Base-by-base conservation (phyloP, 2,113 vertebrate genomes). In the Eudyptes chrysolophus region DNA sequence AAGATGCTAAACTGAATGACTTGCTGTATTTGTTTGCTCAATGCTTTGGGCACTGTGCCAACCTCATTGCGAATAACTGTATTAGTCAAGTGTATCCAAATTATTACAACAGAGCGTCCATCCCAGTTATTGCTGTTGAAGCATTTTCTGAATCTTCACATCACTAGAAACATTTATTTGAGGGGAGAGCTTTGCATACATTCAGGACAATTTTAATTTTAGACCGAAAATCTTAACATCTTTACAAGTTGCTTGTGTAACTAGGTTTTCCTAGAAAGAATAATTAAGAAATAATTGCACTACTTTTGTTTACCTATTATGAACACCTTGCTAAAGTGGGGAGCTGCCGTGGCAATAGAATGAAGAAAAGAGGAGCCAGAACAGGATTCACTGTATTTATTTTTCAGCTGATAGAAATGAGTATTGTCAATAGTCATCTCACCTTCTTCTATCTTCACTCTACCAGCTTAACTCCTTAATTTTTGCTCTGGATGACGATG, bases 21-120 rank as follows among this genome's bases (percentile, higher is more conserved):
- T 94, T 93, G 96, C 98, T 62, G 92, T 96, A 98, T 98, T 98
- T 98, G 98, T 98, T 98, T 98, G 97, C 97, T 98, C 98, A 97
- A 51, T 97, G 98, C 98, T 98, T 98, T 98, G 98, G 98, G 98
- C 98, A 95, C 96, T 92, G 95, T 97, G 98, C 98, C 98, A 99
- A 98, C 96, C 98, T 98, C 98, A 98, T 98, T 98, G 98, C 62
- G 66, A 99, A 99, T 98, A 98, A 98, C 98, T 98, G 98, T 98
- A 99, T 99, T 98, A 98, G 98, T 98, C 98, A 98, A 99, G 98
- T 99, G 98, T 98, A 98, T 98, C 98, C 97, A 98, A 98, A 98
- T 98, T 98, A 99, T 99, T 98, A 98, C 98, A 98, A 98, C 97
- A 97, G 98, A 98, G 98, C 97, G 98, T 98, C 98, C 98, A 98